These are phyloP conservation scores for Eumeta japonica DNA, from an alignment of 1,140 invertebrate genomes.

Conservation along the genomic window DNA sequence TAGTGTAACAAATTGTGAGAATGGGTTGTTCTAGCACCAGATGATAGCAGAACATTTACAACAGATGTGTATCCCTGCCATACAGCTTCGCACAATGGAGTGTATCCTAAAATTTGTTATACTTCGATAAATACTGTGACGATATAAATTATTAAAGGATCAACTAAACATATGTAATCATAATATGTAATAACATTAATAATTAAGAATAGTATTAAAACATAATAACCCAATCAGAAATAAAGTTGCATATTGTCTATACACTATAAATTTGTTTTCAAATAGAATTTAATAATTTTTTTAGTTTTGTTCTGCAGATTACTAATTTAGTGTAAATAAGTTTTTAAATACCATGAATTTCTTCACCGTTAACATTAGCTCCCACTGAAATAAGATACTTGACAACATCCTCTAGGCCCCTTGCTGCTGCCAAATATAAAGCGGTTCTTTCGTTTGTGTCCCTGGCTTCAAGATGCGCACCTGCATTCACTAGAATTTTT, in stretches of 20 bases:
- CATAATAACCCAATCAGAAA: neutral
- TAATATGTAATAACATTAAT: too few species aligned
- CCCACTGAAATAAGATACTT: constrained; percentile 58
- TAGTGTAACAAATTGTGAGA: constrained; percentile 43
- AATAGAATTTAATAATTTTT: neutral
- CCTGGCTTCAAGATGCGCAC: constrained; percentile 37
- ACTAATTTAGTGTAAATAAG: neutral
- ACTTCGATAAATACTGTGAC: too few species aligned
- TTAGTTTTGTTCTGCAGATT: neutral
- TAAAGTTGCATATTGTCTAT: neutral
- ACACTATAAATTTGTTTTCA: neutral
- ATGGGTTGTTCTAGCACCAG: constrained; percentile 39
- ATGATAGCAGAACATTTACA: constrained; percentile 29
- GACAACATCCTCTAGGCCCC: constrained; percentile 36
- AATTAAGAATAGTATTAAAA: too few species aligned
- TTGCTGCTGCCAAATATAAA: constrained; percentile 34
- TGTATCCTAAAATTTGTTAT: constrained; percentile 44
- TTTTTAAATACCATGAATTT: constrained; percentile 61
- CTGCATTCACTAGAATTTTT: constrained; percentile 33
- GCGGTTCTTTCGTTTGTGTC: constrained; percentile 42
- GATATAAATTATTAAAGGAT: too few species aligned
- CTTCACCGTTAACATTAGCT: constrained; percentile 74
- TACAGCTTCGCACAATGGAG: constrained; percentile 44
- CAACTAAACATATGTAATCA: too few species aligned
- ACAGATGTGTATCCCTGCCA: constrained; percentile 35